Base-by-base conservation (phyloP, 2,888 invertebrate species). In the Pseudoips prasinana region DNA sequence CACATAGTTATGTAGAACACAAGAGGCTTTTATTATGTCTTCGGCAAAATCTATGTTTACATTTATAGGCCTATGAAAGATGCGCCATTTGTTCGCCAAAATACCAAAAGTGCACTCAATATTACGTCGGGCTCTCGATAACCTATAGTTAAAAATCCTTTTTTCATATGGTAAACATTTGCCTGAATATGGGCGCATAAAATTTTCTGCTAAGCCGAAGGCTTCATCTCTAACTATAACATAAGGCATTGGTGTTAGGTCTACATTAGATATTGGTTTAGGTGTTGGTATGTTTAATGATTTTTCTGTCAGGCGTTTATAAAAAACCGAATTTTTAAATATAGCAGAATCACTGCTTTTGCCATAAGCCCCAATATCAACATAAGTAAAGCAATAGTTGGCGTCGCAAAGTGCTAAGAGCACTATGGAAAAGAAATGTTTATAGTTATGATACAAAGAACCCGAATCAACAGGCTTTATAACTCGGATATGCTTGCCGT, bases 351-450 rank as follows among this genome's bases (percentile, higher is more conserved):
- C 49, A 44, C 46, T 43, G 39, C 51, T 44, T 42, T 48, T 44
- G n/a, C 47, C 47, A 41, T 59, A 58, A 18, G 55, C 43, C 10
- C 58, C 56, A 33, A 60, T 40, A 41, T 61, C 48, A 22, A 58
- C 37, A 39, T 38, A 58, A 29, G 44, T 59, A 46, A 67, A 65
- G 19, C 39, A 41, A 33, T 41, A 41, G 18, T 44, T 51, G 33
- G 49, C 38, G 43, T 64, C 61, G 32, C 47, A 50, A 40, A 63
- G 37, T 18, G 60, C 63, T 33, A 64, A 38, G 29, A 66, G 43
- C 18, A 59, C 61, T 29, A 45, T 60, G 29, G 59, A 63, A 55
- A 53, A 52, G 35, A 33, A 56, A 27, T 49, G 25, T 50, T 60
- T 58, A 40, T 46, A 55, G 39, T 48, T 58, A 46, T 27, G 17